Evolutionary conservation across 2,113 vertebrate species (phyloP).

Genomic region (Crotalus viridis): DNA sequence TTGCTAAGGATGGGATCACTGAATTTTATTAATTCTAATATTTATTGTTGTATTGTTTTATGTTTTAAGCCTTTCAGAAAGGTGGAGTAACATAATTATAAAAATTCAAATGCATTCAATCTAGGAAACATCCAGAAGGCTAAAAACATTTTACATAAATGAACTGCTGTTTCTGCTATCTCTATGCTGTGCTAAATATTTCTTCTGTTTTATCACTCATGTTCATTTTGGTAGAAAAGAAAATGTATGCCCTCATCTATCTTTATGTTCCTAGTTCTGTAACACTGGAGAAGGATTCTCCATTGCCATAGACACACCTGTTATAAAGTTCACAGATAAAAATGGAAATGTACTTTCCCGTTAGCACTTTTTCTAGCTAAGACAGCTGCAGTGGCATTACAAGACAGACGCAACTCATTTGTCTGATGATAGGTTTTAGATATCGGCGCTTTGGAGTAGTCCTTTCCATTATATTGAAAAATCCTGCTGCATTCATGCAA

Average conservation of each 20-base stretch:
- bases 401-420: neutral
- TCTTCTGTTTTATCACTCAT: neutral
- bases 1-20: neutral
- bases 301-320: neutral
- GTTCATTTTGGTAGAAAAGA: neutral
- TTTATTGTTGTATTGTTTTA: neutral
- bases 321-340: neutral
- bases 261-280: neutral
- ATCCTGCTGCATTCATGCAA: neutral
- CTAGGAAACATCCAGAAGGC: neutral
- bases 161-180: neutral
- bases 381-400: neutral
- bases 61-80: neutral
- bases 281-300: neutral
- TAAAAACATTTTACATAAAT: neutral
- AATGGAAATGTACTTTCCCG: neutral
- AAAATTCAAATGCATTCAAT: neutral
- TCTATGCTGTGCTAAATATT: neutral
- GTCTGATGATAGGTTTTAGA: neutral
- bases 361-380: neutral
- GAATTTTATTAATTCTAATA: neutral
- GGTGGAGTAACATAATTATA: neutral
- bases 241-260: neutral
- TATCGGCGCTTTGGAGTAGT: neutral
- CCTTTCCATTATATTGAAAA: neutral